Evolutionary conservation across 92 coral and sea anemone genomes (phyloP), one percentile per base, ranked within the genome.

Genomic region (Siderastrea radians): DNA sequence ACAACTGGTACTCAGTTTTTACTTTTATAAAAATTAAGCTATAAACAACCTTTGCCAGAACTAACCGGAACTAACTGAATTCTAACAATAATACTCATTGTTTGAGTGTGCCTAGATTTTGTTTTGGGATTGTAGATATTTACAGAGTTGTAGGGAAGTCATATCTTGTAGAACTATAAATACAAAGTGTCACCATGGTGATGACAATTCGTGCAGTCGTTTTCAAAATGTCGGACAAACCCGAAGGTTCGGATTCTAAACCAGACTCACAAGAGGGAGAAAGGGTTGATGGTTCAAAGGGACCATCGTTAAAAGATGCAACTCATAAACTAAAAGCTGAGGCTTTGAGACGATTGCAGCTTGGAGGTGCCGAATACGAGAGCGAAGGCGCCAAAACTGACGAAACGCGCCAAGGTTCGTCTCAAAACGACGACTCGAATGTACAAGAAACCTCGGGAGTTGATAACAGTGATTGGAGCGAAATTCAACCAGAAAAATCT

Each of bases 181-280:
- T 88, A 84, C 53, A 68, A 85, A 52, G 55, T 86, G 61, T 95
- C 87, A 84, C 89, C 93, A 93, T 95, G 90, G 94, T 87, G 88
- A 95, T 94, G 44, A 67, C 38, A 64, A 65, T 85, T 10, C 58
- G 92, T 58, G 48, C 89, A 73, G 78, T 82, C 91, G 81, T 52
- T 83, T 93, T 91, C 98, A 95, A 95, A 88, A 95, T 95, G 98
- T 95, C 98, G 95, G 98, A 86, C 90, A 88, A 91, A 67, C 78
- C 79, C 51, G 94, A 90, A 51, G 90, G 70, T 60, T 71, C 87
- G 68, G 85, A 90, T 49, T 65, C 91, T 82, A 87, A 85, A 45
- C 92, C 86, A 75, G 75, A 17, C 74, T 83, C 96, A 47, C 89
- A 83, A 59, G 93, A 83, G 52, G 76, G 54, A 68, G 78, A 81